Evolutionary conservation across 1,140 invertebrate genomes (phyloP).

Genomic region (Hypsibius dujardini): DNA sequence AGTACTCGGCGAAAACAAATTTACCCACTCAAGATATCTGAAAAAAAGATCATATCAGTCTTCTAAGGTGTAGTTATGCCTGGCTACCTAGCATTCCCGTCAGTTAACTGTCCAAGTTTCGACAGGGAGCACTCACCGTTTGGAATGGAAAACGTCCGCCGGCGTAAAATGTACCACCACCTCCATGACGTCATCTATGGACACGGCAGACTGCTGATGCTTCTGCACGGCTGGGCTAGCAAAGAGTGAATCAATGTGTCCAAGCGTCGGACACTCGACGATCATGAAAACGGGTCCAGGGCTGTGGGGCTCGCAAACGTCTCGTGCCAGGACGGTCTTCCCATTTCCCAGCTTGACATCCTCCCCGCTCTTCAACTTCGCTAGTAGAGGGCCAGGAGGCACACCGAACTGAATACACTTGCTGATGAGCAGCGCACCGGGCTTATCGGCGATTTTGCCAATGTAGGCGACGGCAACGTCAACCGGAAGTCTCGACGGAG

Average conservation of each 20-base stretch:
- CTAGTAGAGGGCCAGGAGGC: constrained; percentile 60
- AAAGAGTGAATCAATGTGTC: constrained; percentile 47
- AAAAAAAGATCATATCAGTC: too few relatives aligned
- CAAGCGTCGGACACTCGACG: constrained; percentile 54
- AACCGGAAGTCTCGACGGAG: too few relatives aligned
- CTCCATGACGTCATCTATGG: constrained; percentile 39
- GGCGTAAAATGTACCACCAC: constrained; percentile 71
- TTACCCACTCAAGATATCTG: constrained; percentile 44
- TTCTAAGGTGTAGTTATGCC: too few relatives aligned
- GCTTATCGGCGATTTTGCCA: constrained; percentile 45
- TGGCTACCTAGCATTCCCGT: constrained; percentile 41
- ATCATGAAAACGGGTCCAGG: constrained; percentile 57
- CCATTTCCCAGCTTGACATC: constrained; percentile 58
- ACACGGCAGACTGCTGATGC: constrained; percentile 36
- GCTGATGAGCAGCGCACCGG: constrained; percentile 51
- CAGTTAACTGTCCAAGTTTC: constrained; percentile 39
- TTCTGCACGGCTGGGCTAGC: constrained; percentile 37
- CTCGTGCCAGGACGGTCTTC: constrained; percentile 46
- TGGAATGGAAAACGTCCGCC: too few relatives aligned
- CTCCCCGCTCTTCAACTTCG: constrained; percentile 58
- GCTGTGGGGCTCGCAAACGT: constrained; percentile 54
- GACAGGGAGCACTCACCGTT: too few relatives aligned
- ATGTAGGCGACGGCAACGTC: constrained; percentile 27
- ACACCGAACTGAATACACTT: constrained; percentile 65
- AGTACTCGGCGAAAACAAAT: constrained; percentile 28